Evolutionary conservation across 2,113 vertebrate genomes (phyloP).

Genomic region (Dicerorhinus sumatrensis): DNA sequence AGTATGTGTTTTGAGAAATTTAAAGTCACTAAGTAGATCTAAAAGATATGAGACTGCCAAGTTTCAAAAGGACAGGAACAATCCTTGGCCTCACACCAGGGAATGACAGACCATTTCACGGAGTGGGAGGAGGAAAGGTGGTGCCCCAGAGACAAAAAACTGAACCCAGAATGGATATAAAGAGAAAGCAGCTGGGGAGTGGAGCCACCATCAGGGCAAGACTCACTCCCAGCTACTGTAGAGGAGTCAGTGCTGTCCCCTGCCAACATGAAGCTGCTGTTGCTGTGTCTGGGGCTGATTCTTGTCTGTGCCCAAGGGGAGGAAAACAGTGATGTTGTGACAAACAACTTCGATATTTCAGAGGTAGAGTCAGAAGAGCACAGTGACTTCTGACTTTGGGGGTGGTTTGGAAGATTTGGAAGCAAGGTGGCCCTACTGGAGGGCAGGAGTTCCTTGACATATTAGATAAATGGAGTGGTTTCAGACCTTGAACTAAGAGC

Average conservation of each 20-base stretch:
- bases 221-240: neutral
- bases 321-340: fast-evolving
- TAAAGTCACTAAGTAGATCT: neutral
- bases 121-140: neutral
- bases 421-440: neutral
- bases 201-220: neutral
- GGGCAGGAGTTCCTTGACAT: neutral
- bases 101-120: neutral
- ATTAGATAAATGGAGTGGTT: neutral
- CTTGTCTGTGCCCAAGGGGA: neutral
- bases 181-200: neutral
- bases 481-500: neutral
- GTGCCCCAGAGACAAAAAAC: fast-evolving
- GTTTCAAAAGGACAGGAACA: neutral
- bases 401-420: neutral
- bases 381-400: neutral
- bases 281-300: constrained; percentile 37
- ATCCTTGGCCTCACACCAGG: neutral
- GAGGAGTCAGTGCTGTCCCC: fast-evolving
- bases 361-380: neutral
- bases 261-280: constrained; percentile 55
- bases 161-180: neutral
- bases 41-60: neutral
- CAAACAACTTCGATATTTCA: fast-evolving
- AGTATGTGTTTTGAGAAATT: neutral